phyloP scores from a whole-genome alignment of 2,797 vertebrate genomes.

The Orestias chungarensis region DNA sequence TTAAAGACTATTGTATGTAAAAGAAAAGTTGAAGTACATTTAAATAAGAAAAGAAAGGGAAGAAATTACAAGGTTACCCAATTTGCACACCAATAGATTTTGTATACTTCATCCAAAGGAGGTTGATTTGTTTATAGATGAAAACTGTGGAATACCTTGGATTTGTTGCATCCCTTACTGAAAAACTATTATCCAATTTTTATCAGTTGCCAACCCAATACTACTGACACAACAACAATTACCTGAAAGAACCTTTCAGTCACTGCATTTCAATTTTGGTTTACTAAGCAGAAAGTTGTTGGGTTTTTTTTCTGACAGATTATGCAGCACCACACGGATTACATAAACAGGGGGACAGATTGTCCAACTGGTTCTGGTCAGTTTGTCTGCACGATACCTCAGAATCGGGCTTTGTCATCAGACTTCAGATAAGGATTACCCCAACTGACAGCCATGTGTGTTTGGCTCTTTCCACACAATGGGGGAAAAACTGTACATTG shows the following conservation, averaged over 20 bases:
- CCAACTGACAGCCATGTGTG: conserved; percentile 15
- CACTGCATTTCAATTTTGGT: not conserved
- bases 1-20: no score
- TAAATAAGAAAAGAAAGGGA: not conserved
- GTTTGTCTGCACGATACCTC: conserved; percentile 39
- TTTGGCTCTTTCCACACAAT: not conserved
- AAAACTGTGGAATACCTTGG: not conserved
- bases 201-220: not conserved
- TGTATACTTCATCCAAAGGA: not conserved
- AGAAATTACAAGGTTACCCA: not conserved
- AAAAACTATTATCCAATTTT: not conserved
- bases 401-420: conserved; percentile 53
- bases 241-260: conserved; percentile 7
- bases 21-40: not conserved
- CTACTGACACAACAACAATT: not conserved
- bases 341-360: conserved; percentile 54
- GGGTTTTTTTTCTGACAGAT: conserved; percentile 34
- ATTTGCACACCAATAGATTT: not conserved
- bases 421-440: conserved; percentile 67
- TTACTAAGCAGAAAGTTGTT: conserved; percentile 5
- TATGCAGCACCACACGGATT: conserved; percentile 50
- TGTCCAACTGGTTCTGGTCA: conserved; percentile 58
- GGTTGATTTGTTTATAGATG: not conserved
- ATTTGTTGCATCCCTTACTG: not conserved
- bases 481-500: not conserved